Base-by-base conservation (phyloP, 2,888 invertebrate species). In the Ptilodon capucinus region DNA sequence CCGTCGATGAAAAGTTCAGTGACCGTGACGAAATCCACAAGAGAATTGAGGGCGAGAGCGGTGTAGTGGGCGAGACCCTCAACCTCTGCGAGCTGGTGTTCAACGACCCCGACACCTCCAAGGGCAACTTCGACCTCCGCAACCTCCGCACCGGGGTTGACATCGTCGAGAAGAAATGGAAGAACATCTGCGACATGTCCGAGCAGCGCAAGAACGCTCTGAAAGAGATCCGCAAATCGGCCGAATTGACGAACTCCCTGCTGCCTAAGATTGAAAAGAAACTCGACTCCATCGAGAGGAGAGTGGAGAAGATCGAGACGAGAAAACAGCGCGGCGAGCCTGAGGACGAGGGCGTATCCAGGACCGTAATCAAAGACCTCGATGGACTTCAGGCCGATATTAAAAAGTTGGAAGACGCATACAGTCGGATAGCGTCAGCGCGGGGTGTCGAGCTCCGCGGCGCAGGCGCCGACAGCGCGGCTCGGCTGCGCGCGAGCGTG, bases 141-240 rank as follows among this genome's bases (percentile, higher is more conserved):
- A 93, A 93, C 43, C 88, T 96, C 9, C 93, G 93, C 21, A 87
- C 89, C 0, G 94, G 95, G 0, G 93, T 94, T 42, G 93, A 95
- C 43, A 94, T 94, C 48, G 86, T 97, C 9, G 96, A 96, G 66
- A 94, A 93, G 71, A 93, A 96, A 55, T 97, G 97, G 97, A 95
- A 94, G 67, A 92, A 92, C 36, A 94, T 96, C 1, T 96, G 96
- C 70, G 93, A 93, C 2, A 92, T 93, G 72, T 95, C 95, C 0
- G 93, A 94, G 5, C 94, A 94, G 46, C 91, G 95, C 2, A 90
- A 89, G 60, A 79, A 69, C 7, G 73, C 82, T 0, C 73, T 91
- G 1, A 85, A 81, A 46, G 89, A 91, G 50, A 74, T 88, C 9
- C 83, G 86, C 3, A 96, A 95, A 76, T 92, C 93, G 0, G 93